Evolutionary conservation across 2,797 vertebrate genomes (phyloP).

Genomic region (Manis javanica): DNA sequence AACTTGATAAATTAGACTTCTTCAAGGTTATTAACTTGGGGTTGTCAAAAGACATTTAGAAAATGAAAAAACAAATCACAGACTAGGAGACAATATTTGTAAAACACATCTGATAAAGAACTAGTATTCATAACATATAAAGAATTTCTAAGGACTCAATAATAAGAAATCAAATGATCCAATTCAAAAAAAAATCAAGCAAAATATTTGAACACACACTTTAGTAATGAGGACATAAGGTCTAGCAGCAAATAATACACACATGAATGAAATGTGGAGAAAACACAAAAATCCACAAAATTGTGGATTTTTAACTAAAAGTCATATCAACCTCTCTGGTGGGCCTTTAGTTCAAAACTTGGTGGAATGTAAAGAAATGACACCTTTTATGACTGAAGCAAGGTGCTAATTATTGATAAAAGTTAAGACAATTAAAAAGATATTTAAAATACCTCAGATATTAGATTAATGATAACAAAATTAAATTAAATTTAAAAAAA

Average conservation of each 20-base stretch:
- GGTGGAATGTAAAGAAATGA: not conserved
- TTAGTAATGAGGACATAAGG: not conserved
- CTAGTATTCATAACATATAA: not conserved
- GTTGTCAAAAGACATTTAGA: not conserved
- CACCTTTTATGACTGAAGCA: not conserved
- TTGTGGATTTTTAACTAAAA: not conserved
- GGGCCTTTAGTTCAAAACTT: not conserved
- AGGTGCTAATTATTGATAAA: slow-evolving; percentile 2
- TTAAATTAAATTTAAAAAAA: no score
- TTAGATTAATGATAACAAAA: no score
- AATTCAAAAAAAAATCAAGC: not conserved
- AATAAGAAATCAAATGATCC: not conserved
- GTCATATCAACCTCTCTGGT: not conserved
- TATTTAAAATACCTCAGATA: not conserved
- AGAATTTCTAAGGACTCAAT: not conserved
- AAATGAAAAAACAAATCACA: not conserved
- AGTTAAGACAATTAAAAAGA: not conserved
- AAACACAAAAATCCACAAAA: not conserved
- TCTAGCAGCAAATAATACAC: not conserved
- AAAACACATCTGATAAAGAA: not conserved
- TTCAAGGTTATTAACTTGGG: not conserved
- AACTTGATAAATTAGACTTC: not conserved
- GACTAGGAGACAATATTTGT: not conserved
- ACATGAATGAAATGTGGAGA: not conserved
- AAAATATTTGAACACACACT: not conserved